A percentile compares a stretch with the other conserved stretches of the same genome.
Evolutionary conservation across 2,888 invertebrate genomes (phyloP).

Genomic region (Chaetoderma sp.): DNA sequence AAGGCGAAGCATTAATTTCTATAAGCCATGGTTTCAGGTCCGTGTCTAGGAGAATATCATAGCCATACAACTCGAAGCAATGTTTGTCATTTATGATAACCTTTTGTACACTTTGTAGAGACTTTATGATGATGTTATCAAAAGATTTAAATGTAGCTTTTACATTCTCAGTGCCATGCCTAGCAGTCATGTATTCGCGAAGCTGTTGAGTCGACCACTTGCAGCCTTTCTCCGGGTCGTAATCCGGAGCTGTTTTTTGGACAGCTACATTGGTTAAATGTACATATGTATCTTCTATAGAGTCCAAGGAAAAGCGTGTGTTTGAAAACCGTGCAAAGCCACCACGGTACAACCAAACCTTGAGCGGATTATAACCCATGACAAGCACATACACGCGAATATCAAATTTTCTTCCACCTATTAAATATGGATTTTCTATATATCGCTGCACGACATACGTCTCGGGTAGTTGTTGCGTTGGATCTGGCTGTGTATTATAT

Average conservation of each 20-base stretch:
- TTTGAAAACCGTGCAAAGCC: slow-evolving; percentile 77
- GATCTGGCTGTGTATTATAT: slow-evolving; percentile 61
- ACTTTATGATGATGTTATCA: slow-evolving; percentile 73
- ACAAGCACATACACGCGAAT: slow-evolving; percentile 76
- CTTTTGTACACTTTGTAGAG: slow-evolving; percentile 73
- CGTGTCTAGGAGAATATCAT: slow-evolving; percentile 75
- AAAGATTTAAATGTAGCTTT: slow-evolving; percentile 71
- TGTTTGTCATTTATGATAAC: slow-evolving; percentile 73
- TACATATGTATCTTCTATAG: slow-evolving; percentile 73
- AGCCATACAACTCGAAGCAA: slow-evolving; percentile 77
- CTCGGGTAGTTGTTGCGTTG: slow-evolving; percentile 62
- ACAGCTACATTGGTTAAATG: slow-evolving; percentile 75
- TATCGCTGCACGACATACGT: slow-evolving; percentile 75
- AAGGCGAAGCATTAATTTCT: slow-evolving; percentile 77
- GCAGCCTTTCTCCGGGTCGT: slow-evolving; percentile 73
- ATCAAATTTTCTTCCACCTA: slow-evolving; percentile 76
- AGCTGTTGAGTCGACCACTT: slow-evolving; percentile 75
- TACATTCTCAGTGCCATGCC: slow-evolving; percentile 72
- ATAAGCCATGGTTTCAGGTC: slow-evolving; percentile 74
- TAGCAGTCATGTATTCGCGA: slow-evolving; percentile 72
- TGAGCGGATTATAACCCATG: slow-evolving; percentile 71
- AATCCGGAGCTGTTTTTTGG: slow-evolving; percentile 73
- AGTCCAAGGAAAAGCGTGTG: slow-evolving; percentile 73
- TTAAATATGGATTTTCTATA: slow-evolving; percentile 74
- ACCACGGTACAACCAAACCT: slow-evolving; percentile 75